Evolutionary conservation across 2,888 invertebrate genomes (phyloP), one percentile per base, ranked within the genome.

Genomic region (Doris montereyensis): DNA sequence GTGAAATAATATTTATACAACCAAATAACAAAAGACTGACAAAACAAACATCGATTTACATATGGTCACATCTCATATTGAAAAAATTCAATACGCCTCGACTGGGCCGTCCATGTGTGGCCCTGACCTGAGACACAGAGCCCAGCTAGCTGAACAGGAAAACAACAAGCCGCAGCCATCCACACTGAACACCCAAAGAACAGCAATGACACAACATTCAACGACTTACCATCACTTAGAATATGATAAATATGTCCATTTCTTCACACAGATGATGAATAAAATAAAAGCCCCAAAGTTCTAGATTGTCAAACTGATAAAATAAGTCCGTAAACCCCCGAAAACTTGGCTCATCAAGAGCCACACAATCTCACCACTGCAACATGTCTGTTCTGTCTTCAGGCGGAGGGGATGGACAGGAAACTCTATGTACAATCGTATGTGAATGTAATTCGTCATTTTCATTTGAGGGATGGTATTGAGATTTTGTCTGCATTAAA

Each of bases 281-380:
- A 10, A 60, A n/a, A 57, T 41, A 34, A 8, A 60, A 60, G 62
- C 35, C 72, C 60, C 58, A 24, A 62, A 72, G 71, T 72, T 77
- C 35, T 77, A 26, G n/a, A 72, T 72, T 34, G n/a, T 57, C 60
- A 70, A 72, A 21, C 60, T 32, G 60, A 34, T 62, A 57, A 78
- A 72, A 26, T 65, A 60, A 32, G 32, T 79, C 58, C 58, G 74
- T 79, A 82, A 82, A 83, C 84, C 85, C 87, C 84, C 87, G 87
- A 87, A 88, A 88, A 82, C 80, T 81, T 83, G 86, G 87, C 87
- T 86, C 85, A 75, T 81, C 77, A 77, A 72, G 85, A 88, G 88
- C 88, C 88, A 86, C 86, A 73, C 28, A 58, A 70, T 81, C 84
- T 85, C 86, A 85, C 82, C 83, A 84, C 83, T 84, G 82, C 85